Evolutionary conservation across 1,140 invertebrate species (phyloP).

Genomic region (Uloborus diversus): DNA sequence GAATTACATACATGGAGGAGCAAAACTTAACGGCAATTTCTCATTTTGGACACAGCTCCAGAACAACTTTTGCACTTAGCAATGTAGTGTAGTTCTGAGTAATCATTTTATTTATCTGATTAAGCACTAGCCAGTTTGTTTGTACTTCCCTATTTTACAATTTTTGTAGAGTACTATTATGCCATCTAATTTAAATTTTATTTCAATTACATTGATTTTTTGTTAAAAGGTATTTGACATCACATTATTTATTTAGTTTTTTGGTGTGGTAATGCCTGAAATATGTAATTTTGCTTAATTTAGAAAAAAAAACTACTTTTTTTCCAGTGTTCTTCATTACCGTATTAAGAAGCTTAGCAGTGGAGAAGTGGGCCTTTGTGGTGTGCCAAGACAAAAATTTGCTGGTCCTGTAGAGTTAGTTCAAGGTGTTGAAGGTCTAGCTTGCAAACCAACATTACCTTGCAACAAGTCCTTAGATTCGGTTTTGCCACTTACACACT

Average conservation of each 20-base stretch:
- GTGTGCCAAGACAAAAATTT: conserved; percentile 59
- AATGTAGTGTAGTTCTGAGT: no score
- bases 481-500: conserved; percentile 64
- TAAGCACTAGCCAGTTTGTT: no score
- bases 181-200: neutral
- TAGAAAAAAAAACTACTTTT: neutral
- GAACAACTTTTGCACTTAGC: no score
- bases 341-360: conserved; percentile 58
- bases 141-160: no score
- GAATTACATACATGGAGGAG: no score
- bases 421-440: conserved; percentile 60
- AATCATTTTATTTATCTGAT: no score
- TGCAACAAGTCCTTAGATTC: conserved; percentile 63
- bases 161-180: no score
- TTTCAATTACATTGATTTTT: neutral
- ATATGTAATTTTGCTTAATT: neutral
- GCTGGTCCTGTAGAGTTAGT: conserved; percentile 58
- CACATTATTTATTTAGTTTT: neutral
- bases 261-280: neutral
- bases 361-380: conserved; percentile 59
- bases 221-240: neutral
- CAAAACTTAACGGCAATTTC: no score
- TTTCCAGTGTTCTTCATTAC: conserved; percentile 61
- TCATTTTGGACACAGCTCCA: no score
- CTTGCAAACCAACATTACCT: conserved; percentile 62